These are phyloP conservation scores for Apotomis turbidana DNA, from an alignment of 2,888 invertebrate species.

Conservation along the genomic window DNA sequence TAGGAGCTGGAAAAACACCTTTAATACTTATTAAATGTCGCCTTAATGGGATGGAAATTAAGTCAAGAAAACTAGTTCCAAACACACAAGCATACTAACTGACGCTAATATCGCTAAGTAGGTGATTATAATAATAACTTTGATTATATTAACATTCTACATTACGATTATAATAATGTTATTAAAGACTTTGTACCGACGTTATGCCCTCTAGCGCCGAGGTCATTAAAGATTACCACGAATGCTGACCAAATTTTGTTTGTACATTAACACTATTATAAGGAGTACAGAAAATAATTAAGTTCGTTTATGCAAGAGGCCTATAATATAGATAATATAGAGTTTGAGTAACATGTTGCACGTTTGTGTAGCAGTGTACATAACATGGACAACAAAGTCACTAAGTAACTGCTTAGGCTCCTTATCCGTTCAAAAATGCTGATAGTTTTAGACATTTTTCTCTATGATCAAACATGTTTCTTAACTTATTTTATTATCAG, in stretches of 20 bases:
- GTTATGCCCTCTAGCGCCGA: background rate
- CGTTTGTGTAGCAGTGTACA: no score
- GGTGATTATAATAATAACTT: conserved; percentile 6
- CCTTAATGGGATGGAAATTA: background rate
- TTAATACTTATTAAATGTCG: background rate
- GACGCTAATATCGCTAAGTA: background rate
- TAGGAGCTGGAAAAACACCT: no score
- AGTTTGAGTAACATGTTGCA: no score
- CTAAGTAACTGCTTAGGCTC: no score
- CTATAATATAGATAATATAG: no score
- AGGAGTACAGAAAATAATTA: background rate
- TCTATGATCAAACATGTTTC: no score
- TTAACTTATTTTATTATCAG: no score
- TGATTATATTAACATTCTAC: background rate
- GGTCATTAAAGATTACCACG: conserved; percentile 24
- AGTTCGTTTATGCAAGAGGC: no score
- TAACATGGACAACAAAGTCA: no score
- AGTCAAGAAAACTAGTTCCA: background rate
- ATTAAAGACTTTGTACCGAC: conserved; percentile 32
- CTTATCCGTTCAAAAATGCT: no score
- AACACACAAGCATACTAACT: background rate
- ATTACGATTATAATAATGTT: conserved; percentile 11
- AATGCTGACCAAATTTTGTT: conserved; percentile 4
- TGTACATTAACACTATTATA: conserved; percentile 8
- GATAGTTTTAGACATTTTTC: no score